A percentile compares a stretch with the other conserved stretches of the same genome.
These are phyloP conservation scores for Zaprionus taronus DNA, from an alignment of 1,140 invertebrate species.

Conservation along the genomic window DNA sequence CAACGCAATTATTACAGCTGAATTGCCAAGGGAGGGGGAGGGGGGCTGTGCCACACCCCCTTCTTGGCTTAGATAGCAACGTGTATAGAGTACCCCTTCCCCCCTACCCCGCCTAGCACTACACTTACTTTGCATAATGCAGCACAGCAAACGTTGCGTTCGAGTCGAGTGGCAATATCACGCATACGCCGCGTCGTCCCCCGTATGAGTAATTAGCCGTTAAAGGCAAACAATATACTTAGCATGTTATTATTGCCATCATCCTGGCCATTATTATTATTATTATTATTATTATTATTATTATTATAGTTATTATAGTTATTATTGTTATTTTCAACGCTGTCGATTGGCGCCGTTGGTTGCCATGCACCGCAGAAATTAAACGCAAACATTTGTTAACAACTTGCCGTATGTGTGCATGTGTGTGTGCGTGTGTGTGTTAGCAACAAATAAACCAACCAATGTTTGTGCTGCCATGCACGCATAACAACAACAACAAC, in stretches of 20 bases:
- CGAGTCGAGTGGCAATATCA: constrained; percentile 68
- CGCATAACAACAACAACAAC: background rate
- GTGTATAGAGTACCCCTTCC: background rate
- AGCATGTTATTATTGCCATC: constrained; percentile 60
- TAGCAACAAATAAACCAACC: constrained; percentile 41
- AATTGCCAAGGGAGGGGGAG: background rate
- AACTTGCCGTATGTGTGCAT: constrained; percentile 52
- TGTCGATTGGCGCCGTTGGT: constrained; percentile 25
- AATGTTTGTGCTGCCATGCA: background rate
- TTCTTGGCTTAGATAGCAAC: constrained; percentile 16
- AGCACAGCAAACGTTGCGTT: constrained; percentile 16
- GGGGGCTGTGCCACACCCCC: background rate
- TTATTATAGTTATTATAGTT: constrained; percentile 30
- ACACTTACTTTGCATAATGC: constrained; percentile 1
- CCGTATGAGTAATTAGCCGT: constrained; percentile 72
- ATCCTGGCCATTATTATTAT: constrained; percentile 16
- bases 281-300: constrained; percentile 25
- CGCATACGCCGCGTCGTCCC: constrained; percentile 65
- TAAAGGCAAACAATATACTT: constrained; percentile 70
- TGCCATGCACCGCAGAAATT: constrained; percentile 66
- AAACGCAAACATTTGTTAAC: constrained; percentile 73
- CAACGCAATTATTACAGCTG: constrained; percentile 73
- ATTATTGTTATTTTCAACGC: background rate
- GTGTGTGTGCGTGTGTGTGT: constrained; percentile 27
- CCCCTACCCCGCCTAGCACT: background rate